phyloP scores from a whole-genome alignment of 1,140 invertebrate species.

The Maniola jurtina region DNA sequence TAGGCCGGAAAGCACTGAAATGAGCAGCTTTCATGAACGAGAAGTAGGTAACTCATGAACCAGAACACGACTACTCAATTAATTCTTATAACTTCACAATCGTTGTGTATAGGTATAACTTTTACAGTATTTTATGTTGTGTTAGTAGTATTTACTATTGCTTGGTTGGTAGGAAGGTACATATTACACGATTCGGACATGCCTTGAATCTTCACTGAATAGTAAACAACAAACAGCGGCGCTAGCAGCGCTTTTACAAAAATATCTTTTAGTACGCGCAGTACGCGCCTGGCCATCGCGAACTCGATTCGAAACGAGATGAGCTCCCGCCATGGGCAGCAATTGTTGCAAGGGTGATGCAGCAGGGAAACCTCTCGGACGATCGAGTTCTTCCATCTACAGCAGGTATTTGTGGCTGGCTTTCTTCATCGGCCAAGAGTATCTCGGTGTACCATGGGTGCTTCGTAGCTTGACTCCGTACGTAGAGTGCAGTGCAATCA shows the following conservation, averaged over 20 bases:
- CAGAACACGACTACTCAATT: too few species aligned
- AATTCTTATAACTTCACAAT: too few species aligned
- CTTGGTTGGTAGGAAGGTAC: neutral
- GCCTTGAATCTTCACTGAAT: neutral
- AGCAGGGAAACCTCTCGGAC: conserved; percentile 54
- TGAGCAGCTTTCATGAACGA: conserved; percentile 11
- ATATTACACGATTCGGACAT: neutral
- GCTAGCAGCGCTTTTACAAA: conserved; percentile 56
- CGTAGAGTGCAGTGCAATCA: conserved; percentile 37
- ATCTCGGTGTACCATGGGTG: conserved; percentile 52
- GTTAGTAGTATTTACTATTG: neutral
- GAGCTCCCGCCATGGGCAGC: conserved; percentile 70
- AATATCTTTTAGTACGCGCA: conserved; percentile 56
- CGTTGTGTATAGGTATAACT: neutral
- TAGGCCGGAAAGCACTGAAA: neutral
- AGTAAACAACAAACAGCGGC: conserved; percentile 54
- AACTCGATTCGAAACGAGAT: conserved; percentile 61
- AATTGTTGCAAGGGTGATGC: conserved; percentile 74
- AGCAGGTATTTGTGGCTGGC: conserved; percentile 67
- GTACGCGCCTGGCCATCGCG: conserved; percentile 58
- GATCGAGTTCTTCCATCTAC: conserved; percentile 65
- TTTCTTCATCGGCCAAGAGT: conserved; percentile 53
- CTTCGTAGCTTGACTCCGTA: conserved; percentile 44
- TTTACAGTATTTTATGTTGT: neutral
- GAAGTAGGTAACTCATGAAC: neutral